A percentile compares a stretch with the other conserved stretches of the same genome.
These are phyloP conservation scores for Cantharis rufa DNA, from an alignment of 2,888 invertebrate genomes.

Conservation along the genomic window DNA sequence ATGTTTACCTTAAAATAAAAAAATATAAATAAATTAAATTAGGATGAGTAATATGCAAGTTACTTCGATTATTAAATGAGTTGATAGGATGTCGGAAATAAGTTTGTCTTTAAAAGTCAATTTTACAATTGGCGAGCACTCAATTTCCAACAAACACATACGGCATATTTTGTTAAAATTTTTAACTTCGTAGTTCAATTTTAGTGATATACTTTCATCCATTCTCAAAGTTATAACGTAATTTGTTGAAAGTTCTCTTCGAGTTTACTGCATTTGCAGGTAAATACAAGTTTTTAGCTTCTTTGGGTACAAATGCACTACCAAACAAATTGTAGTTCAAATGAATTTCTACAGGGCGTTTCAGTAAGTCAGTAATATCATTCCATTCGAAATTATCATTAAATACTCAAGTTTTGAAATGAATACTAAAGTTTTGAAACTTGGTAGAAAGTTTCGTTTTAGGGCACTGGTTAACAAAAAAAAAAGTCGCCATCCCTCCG, in stretches of 20 bases:
- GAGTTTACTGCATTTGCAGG: not conserved
- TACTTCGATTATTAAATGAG: conserved; percentile 15
- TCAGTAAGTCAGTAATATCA: no score
- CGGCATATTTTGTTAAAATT: not conserved
- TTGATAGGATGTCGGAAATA: conserved; percentile 8
- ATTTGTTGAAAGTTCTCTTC: not conserved
- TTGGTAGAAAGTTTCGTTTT: no score
- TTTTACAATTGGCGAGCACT: not conserved
- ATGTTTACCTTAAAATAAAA: conserved; percentile 16
- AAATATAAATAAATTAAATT: not conserved
- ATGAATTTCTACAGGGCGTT: not conserved
- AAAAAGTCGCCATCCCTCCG: no score
- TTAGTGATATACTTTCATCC: not conserved
- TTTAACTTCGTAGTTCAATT: not conserved
- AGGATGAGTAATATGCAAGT: not conserved
- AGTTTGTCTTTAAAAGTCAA: conserved; percentile 15
- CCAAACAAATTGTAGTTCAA: not conserved
- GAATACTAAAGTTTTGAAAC: no score
- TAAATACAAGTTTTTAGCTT: not conserved
- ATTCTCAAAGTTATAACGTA: not conserved
- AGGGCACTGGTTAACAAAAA: no score
- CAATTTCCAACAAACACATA: not conserved
- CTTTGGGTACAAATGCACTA: not conserved
- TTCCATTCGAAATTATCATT: no score
- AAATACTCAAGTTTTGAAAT: no score